These are phyloP conservation scores for Syngnathus floridae DNA, from an alignment of 2,113 vertebrate genomes.

Conservation along the genomic window DNA sequence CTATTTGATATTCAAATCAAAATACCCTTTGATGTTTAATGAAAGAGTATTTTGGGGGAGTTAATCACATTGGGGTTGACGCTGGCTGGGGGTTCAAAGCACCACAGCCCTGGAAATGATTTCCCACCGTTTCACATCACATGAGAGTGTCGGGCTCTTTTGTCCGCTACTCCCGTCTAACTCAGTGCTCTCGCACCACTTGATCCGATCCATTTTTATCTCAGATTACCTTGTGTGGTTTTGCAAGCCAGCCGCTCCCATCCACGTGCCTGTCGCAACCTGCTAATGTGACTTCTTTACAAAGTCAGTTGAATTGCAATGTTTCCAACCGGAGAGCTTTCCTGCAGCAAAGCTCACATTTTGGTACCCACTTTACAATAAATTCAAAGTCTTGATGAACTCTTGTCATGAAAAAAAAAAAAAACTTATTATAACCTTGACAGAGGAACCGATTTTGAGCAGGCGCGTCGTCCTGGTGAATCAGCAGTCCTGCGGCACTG, in stretches of 20 bases:
- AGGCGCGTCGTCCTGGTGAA: background rate
- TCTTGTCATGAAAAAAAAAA: background rate
- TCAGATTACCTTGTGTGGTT: slow-evolving; percentile 23
- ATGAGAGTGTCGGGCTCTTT: slow-evolving; percentile 34
- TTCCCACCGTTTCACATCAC: slow-evolving; percentile 39
- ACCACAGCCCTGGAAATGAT: slow-evolving; percentile 33
- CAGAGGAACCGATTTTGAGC: background rate
- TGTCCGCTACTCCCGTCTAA: slow-evolving; percentile 16
- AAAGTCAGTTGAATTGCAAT: slow-evolving; percentile 1
- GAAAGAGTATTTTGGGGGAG: slow-evolving; percentile 9
- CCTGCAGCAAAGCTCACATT: slow-evolving; percentile 8
- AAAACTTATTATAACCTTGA: background rate
- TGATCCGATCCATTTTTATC: slow-evolving; percentile 27
- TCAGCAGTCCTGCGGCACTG: background rate
- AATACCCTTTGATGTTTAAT: slow-evolving; percentile 40
- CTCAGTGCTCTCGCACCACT: background rate
- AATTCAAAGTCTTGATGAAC: background rate
- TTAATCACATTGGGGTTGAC: slow-evolving; percentile 57
- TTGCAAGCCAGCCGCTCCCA: slow-evolving; percentile 15
- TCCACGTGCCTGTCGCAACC: slow-evolving; percentile 9
- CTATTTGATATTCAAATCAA: slow-evolving; percentile 56
- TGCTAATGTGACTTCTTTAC: slow-evolving; percentile 11
- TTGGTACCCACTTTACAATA: slow-evolving; percentile 8
- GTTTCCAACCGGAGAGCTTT: background rate
- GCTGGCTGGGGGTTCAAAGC: slow-evolving; percentile 55